Evolutionary conservation across 1,140 invertebrate species (phyloP), one percentile per base, ranked within the genome.

Genomic region (Psilanteris sp.): DNA sequence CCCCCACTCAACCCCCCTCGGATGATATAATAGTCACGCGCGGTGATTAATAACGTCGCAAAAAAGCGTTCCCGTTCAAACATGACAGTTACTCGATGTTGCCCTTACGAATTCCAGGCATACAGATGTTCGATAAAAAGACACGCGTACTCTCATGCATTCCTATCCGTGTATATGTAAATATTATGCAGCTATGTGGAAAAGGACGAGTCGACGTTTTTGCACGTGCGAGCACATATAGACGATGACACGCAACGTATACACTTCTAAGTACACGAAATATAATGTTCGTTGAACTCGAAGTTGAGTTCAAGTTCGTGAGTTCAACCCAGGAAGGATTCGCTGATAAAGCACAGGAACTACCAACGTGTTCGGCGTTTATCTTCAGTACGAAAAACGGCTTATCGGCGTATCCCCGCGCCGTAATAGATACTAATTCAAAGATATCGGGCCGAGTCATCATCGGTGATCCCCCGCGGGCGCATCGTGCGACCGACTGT

Each of bases 121-220:
- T 75, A 78, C 77, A 78, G 77, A 74, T 78, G 77, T 68, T 68
- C 61, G 77, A 78, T 78, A 78, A 78, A 78, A 75, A 78, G 70
- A 71, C 77, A 78, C 59, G 54, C 72, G 77, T 75, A 78, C 66
- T 57, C 59, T 72, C 55, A 39, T 67, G 71, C 72, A 66, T 66
- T 61, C 57, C 70, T 54, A 54, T 59, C 62, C 31, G 66, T 74
- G 61, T 74, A n/a, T n/a, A 74, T 78, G 76, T 74, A 78, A 78
- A 78, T 78, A 73, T 78, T 78, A 78, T 78, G 75, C 75, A 78
- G 75, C 75, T 74, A 78, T 78, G 76, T 78, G 70, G 76, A 78
- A 78, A 78, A 78, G 59, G 76, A 78, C 70, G 46, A 78, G 70
- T 74, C 50, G 57, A 73, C 55, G 64, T 73, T 78, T 78, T 74